A percentile compares a stretch with the other conserved stretches of the same genome.
These are phyloP conservation scores for Phasianus colchicus DNA, from an alignment of 2,113 vertebrate species.

Conservation along the genomic window DNA sequence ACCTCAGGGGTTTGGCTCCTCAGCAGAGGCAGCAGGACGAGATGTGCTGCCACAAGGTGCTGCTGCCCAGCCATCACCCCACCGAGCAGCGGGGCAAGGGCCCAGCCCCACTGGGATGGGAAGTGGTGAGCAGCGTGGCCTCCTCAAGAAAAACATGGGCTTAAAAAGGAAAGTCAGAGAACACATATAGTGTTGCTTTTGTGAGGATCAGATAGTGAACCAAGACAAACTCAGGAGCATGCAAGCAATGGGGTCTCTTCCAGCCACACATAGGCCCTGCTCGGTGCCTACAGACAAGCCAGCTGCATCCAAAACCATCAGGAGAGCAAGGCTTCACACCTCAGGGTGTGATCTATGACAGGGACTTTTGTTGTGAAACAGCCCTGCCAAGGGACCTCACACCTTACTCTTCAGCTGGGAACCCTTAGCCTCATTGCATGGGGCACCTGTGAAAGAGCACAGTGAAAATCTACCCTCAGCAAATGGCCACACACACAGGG, in stretches of 20 bases:
- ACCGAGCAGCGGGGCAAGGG: rapidly evolving
- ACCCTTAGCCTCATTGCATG: not conserved
- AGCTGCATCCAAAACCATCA: not conserved
- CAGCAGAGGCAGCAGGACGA: not conserved
- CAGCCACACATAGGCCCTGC: not conserved
- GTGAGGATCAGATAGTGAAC: not conserved
- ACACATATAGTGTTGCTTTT: not conserved
- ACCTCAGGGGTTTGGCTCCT: not conserved
- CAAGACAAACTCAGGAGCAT: not conserved
- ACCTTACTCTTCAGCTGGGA: not conserved
- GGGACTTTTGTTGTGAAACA: not conserved
- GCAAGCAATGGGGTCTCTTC: not conserved
- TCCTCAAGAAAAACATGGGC: not conserved
- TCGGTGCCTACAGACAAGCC: not conserved
- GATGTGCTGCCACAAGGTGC: not conserved
- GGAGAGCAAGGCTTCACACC: not conserved
- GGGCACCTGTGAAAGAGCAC: not conserved
- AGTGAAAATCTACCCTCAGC: not conserved
- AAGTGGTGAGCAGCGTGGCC: rapidly evolving
- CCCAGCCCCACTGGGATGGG: rapidly evolving
- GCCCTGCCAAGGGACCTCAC: not conserved
- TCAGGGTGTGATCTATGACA: not conserved
- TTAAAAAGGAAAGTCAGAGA: not conserved
- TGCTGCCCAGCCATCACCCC: rapidly evolving
- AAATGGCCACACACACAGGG: not conserved